Base-by-base conservation (phyloP, 2,797 vertebrate species). In the Melanotaenia nigrans region DNA sequence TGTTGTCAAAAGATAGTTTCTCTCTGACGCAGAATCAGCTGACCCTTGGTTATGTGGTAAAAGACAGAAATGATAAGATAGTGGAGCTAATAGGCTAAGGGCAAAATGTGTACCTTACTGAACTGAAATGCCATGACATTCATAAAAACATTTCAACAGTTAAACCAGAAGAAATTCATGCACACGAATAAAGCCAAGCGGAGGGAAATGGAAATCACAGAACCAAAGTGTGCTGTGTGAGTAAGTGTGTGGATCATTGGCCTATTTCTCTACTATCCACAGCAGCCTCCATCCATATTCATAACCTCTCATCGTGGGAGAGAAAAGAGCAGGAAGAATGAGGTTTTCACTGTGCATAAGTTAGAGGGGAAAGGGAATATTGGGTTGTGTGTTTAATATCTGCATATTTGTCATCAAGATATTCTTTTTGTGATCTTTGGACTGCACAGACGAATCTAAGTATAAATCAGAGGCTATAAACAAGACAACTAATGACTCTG, bases 211-310 rank as follows among this genome's bases (percentile, higher is more conserved):
- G 30, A 59, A 74, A 76, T 65, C 25, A 53, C 63, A 75, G 58
- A 78, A 69, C 81, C 59, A 79, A 59, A 70, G 22, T 67, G 56
- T 10, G 3, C 28, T 42, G 35, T 61, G 60, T 38, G 38, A 51
- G 40, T 63, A 36, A 51, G 51, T 72, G 54, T 32, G 68, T 79
- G 70, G 53, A 85, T 75, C 65, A 57, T 61, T 72, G 81, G 75
- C 72, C 72, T 72, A 68, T 78, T 87, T 78, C 69, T 85, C 75
- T 85, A 57, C 74, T 72, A 85, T 87, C 71, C 79, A 82, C 85
- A 74, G 77, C 78, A 84, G 85, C 77, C 72, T 60, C 73, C 75
- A 89, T 93, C 82, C 88, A 90, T 87, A 92, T 92, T 87, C 89
- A 93, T 90, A 84, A 87, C 85, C 84, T 89, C 80, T 86, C 74